Conservation (phyloP, 23 tunicate genomes). For the Phallusia fumigata region DNA sequence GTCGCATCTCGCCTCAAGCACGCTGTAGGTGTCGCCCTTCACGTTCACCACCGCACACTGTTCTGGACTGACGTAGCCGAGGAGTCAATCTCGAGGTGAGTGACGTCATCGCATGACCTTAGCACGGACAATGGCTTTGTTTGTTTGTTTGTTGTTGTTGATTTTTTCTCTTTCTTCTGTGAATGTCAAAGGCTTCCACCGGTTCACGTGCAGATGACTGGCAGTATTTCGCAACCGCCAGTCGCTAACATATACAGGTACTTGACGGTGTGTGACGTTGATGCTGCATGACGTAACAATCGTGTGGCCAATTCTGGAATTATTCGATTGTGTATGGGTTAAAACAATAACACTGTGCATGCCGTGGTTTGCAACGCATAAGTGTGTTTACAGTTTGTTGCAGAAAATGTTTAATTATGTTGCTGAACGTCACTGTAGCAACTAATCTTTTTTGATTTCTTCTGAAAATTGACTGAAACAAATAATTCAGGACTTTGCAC, state of each 20-base stretch:
- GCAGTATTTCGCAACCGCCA: background rate
- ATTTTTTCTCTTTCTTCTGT: background rate
- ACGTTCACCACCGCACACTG: slow-evolving; percentile 9
- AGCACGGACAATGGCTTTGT: too few relatives aligned
- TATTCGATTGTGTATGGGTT: background rate
- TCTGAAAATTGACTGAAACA: too few relatives aligned
- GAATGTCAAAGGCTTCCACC: slow-evolving; percentile 2
- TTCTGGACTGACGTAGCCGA: slow-evolving; percentile 37
- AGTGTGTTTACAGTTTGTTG: too few relatives aligned
- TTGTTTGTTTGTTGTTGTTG: background rate
- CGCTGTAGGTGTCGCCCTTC: slow-evolving; percentile 24
- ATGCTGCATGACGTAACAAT: slow-evolving; percentile 10
- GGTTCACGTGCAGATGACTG: background rate
- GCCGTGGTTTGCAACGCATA: too few relatives aligned
- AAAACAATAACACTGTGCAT: background rate
- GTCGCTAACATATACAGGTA: slow-evolving; percentile 6
- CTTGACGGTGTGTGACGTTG: too few relatives aligned
- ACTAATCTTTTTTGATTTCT: too few relatives aligned
- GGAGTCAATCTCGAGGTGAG: slow-evolving; percentile 31
- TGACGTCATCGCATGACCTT: background rate
- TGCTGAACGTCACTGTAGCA: too few relatives aligned
- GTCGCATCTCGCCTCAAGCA: slow-evolving; percentile 8
- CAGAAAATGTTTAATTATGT: too few relatives aligned
- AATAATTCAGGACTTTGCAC: too few relatives aligned
- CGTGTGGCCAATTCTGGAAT: background rate